Base-by-base conservation (phyloP, 1,140 invertebrate genomes). In the Papilio helenus region DNA sequence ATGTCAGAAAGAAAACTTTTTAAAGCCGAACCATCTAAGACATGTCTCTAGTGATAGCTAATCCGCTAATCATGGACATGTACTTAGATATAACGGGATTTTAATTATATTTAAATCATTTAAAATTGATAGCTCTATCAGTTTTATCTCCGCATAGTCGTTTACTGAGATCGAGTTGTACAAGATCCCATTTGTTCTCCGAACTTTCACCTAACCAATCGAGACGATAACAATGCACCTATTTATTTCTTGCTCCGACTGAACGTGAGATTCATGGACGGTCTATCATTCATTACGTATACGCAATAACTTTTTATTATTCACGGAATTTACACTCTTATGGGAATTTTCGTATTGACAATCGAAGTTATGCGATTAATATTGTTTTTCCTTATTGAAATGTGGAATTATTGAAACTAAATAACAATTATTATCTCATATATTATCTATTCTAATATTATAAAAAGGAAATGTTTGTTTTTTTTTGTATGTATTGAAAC, bases 181-280 rank as follows among this genome's bases (percentile, higher is more conserved):
- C 72, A 83, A 85, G 81, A 79, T 74, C 58, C 79, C 74, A 82
- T 84, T 79, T 81, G 77, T 87, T 83, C 84, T 81, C 77, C 88
- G 87, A 92, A 92, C 91, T 93, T 92, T 93, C 91, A 93, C 92
- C 90, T 82, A 82, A 79, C 84, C 86, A 86, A 88, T 91, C 79
- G 80, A 82, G 79, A 39, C 34, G 34, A 80, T 81, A 83, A 89
- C 86, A 88, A 86, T 85, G 83, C 74, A 49, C 58, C 79, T 72
- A 81, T 81, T 88, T 81, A 81, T 79, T 79, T 84, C 86, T 83
- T 74, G 39, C 23, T 87, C 82, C 51, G 79, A 65, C 76, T 79
- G 76, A 83, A 85, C 81, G 85, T 85, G 85, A 71, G 86, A 85
- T 81, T 82, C 82, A 85, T 87, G 82, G 79, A 82, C 79, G 84